Conservation (phyloP, 2,888 invertebrate species). For the Nomada goodeniana region DNA sequence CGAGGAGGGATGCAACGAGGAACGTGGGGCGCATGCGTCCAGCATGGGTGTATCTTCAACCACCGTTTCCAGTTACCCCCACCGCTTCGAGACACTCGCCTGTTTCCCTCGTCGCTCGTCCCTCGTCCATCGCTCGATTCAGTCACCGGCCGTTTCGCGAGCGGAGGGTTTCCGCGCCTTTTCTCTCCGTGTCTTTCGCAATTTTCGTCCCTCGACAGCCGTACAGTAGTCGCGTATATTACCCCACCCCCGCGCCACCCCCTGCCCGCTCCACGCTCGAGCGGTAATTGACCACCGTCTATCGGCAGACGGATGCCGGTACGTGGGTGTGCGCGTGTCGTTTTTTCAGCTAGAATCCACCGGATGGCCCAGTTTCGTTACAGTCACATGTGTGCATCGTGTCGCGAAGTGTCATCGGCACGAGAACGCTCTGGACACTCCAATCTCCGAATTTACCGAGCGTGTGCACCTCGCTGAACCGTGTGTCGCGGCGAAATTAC, state of each 20-base stretch:
- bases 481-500: neutral
- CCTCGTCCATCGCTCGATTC: conserved; percentile 77
- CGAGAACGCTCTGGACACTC: conserved; percentile 9
- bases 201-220: conserved; percentile 7
- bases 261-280: neutral
- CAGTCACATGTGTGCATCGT: conserved; percentile 68
- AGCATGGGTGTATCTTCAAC: conserved; percentile 80
- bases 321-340: conserved; percentile 22
- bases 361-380: conserved; percentile 62
- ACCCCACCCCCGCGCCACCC: neutral
- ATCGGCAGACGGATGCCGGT: neutral
- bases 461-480: neutral
- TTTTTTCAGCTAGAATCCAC: neutral
- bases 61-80: conserved; percentile 72
- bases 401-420: conserved; percentile 38
- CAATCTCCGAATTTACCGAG: neutral
- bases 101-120: conserved; percentile 68
- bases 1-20: conserved; percentile 37
- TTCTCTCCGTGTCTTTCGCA: conserved; percentile 62
- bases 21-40: conserved; percentile 73
- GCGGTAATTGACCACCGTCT: neutral
- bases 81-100: conserved; percentile 57
- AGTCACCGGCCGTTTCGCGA: conserved; percentile 83
- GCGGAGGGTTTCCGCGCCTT: conserved; percentile 76
- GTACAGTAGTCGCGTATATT: neutral